Evolutionary conservation across 2,113 vertebrate species (phyloP).

Genomic region (Echinops telfairi): DNA sequence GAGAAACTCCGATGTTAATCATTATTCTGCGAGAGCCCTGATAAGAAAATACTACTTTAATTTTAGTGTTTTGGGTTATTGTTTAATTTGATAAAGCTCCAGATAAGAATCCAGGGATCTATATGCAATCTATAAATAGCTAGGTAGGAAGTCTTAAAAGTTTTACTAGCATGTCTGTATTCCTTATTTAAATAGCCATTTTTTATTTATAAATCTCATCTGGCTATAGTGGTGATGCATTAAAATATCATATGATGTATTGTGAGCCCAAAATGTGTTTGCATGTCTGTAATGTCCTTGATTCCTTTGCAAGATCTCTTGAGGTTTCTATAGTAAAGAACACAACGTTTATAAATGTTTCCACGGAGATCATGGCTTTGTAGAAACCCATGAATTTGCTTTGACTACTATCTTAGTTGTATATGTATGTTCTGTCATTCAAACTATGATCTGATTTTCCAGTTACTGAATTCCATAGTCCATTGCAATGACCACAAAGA

Average conservation of each 20-base stretch:
- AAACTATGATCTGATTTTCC: too few relatives aligned
- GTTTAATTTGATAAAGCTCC: background rate
- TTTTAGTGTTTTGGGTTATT: slow-evolving; percentile 4
- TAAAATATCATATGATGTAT: slow-evolving; percentile 56
- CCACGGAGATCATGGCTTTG: slow-evolving; percentile 50
- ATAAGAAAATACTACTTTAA: background rate
- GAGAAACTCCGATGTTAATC: background rate
- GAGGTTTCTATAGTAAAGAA: slow-evolving; percentile 36
- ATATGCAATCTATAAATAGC: background rate
- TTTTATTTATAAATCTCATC: slow-evolving; percentile 45
- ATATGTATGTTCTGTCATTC: background rate
- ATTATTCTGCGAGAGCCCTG: background rate
- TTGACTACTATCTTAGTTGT: background rate
- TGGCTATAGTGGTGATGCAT: background rate
- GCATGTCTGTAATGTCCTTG: background rate
- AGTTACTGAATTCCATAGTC: too few relatives aligned
- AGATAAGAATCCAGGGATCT: background rate
- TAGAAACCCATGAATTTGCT: background rate
- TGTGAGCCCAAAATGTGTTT: background rate
- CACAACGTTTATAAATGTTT: slow-evolving; percentile 57
- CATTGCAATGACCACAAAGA: too few relatives aligned
- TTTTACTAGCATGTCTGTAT: background rate
- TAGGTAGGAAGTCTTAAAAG: background rate
- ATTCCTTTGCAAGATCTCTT: slow-evolving; percentile 53
- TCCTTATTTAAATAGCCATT: background rate